These are phyloP conservation scores for Acronicta psi DNA, from an alignment of 2,888 invertebrate genomes.

Conservation along the genomic window DNA sequence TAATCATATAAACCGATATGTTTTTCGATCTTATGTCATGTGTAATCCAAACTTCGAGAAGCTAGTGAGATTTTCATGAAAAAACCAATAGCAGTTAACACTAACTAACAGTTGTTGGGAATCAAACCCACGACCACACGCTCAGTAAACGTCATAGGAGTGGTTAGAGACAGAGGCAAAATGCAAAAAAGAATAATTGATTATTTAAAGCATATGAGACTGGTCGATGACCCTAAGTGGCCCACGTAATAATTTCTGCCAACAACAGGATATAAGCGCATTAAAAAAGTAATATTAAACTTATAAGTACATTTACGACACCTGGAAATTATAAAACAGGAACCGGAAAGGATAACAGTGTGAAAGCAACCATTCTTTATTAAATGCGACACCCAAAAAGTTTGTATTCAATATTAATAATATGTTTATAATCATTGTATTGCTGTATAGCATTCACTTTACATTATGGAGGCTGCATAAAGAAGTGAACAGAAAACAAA, in stretches of 20 bases:
- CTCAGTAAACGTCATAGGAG: too few species aligned
- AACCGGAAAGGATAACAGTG: conserved; percentile 17
- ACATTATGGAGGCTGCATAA: neutral
- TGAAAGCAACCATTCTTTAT: conserved; percentile 13
- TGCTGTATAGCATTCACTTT: neutral
- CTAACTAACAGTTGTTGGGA: too few species aligned
- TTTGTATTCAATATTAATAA: conserved; percentile 1
- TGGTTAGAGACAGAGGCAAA: too few species aligned
- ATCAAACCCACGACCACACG: too few species aligned
- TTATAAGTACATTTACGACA: neutral
- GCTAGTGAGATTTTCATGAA: too few species aligned
- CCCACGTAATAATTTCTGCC: neutral
- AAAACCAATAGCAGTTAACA: too few species aligned
- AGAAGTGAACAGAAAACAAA: neutral
- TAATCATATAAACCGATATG: too few species aligned
- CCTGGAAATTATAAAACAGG: conserved; percentile 14
- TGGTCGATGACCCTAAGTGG: neutral
- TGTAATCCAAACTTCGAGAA: too few species aligned
- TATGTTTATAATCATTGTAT: conserved; percentile 1
- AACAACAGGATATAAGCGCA: conserved; percentile 7
- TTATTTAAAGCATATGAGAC: too few species aligned
- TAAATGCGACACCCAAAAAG: neutral
- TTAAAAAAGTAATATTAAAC: neutral
- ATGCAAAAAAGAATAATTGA: too few species aligned
- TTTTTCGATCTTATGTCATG: too few species aligned